These are phyloP conservation scores for Pemphredon lugubris DNA, from an alignment of 2,888 invertebrate genomes.

Conservation along the genomic window DNA sequence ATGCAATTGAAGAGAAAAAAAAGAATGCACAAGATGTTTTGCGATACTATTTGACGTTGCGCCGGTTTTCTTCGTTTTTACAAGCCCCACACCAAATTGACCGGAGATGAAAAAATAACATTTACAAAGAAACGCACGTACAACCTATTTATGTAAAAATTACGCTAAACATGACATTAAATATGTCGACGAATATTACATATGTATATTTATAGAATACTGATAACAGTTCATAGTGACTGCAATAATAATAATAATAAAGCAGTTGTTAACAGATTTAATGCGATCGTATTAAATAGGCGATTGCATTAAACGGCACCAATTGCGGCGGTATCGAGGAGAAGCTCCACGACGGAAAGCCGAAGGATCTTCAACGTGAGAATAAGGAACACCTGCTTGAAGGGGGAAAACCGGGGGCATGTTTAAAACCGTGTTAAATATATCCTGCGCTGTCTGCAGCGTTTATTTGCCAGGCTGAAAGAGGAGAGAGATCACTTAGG, in stretches of 20 bases:
- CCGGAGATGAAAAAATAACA: neutral
- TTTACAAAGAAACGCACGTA: no score
- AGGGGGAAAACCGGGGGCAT: neutral
- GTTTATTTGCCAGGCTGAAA: conserved; percentile 14
- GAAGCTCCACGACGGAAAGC: neutral
- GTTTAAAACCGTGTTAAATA: conserved; percentile 11
- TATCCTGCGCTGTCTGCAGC: neutral
- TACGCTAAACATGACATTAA: no score
- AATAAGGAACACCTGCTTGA: conserved; percentile 15
- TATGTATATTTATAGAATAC: no score
- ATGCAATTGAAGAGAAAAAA: neutral
- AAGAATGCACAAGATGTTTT: no score
- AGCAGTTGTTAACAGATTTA: neutral
- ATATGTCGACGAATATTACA: no score
- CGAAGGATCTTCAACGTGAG: neutral
- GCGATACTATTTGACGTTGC: neutral
- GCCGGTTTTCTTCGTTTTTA: neutral
- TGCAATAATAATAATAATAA: neutral
- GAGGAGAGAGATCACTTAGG: conserved; percentile 7
- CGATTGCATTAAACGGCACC: neutral
- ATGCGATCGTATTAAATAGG: neutral
- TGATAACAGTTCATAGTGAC: neutral
- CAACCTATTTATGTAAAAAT: no score
- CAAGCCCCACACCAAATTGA: neutral
- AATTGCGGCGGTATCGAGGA: neutral